Evolutionary conservation across 2,113 vertebrate species (phyloP).

Genomic region (Rhadina sibilatrix): DNA sequence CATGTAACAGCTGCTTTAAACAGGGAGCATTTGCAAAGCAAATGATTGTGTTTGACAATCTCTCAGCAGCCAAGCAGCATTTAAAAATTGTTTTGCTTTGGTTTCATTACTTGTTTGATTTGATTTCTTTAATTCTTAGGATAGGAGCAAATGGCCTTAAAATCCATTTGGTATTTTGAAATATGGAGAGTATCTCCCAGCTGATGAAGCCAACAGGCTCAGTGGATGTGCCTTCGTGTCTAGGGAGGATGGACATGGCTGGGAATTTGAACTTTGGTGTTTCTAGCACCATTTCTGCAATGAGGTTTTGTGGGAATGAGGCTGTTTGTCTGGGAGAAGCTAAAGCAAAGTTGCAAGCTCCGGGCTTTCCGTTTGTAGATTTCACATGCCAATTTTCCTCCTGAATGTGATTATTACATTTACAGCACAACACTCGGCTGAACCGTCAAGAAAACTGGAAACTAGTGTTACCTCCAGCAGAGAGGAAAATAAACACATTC

Average conservation of each 20-base stretch:
- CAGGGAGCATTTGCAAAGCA: not conserved
- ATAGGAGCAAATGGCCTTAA: not conserved
- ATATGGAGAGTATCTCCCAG: not conserved
- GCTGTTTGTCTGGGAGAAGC: not conserved
- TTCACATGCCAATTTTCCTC: not conserved
- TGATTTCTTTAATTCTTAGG: not conserved
- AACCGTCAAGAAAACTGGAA: not conserved
- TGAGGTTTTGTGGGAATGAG: not conserved
- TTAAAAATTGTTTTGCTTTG: not conserved
- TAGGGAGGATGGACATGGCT: not conserved
- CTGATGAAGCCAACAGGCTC: not conserved
- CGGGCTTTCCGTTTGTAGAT: not conserved
- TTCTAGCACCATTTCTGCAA: not conserved
- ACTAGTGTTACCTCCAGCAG: constrained; percentile 1
- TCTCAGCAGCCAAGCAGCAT: not conserved
- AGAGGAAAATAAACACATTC: constrained; percentile 24
- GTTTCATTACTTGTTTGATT: not conserved
- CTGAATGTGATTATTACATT: not conserved
- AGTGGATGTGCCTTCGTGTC: fast-evolving
- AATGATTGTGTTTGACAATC: not conserved
- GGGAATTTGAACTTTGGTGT: not conserved
- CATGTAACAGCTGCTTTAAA: not conserved
- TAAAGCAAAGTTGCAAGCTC: not conserved
- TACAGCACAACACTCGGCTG: not conserved
- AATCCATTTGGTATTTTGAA: not conserved